Conservation (phyloP, 2,888 invertebrate species). For the Calameuta idolon region DNA sequence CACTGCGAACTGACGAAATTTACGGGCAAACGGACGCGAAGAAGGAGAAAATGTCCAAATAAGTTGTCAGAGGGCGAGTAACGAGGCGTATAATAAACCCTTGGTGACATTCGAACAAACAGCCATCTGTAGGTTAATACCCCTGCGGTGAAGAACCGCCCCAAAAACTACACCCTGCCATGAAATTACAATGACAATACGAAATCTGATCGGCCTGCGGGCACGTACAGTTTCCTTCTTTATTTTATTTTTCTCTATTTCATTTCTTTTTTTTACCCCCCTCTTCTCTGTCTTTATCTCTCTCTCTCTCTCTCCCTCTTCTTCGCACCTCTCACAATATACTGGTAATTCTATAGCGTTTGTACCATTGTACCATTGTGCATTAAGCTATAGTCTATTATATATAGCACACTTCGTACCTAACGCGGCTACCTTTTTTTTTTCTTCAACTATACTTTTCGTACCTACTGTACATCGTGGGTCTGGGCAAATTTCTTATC, state of each 20-base stretch:
- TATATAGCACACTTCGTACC: conserved; percentile 12
- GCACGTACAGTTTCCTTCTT: conserved; percentile 51
- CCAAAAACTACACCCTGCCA: conserved; percentile 63
- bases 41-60: conserved; percentile 39
- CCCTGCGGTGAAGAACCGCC: conserved; percentile 65
- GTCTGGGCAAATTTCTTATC: not conserved
- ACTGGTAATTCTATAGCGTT: conserved; percentile 50
- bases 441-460: not conserved
- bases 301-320: conserved; percentile 25
- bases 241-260: conserved; percentile 31
- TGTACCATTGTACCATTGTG: conserved; percentile 48
- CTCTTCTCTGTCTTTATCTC: conserved; percentile 29
- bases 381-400: conserved; percentile 26
- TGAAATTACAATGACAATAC: conserved; percentile 67
- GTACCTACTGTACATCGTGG: not conserved
- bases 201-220: conserved; percentile 66
- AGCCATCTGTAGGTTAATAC: conserved; percentile 66
- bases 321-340: conserved; percentile 40
- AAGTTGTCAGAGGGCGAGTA: conserved; percentile 52
- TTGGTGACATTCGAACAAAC: conserved; percentile 64
- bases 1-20: not conserved
- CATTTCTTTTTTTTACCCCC: conserved; percentile 9
- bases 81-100: conserved; percentile 66
- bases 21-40: not conserved
- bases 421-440: not conserved